Percentiles rank a stretch among this genome's conserved stretches.
These are phyloP conservation scores for Chrysotoxum bicinctum DNA, from an alignment of 2,888 invertebrate species.

Conservation along the genomic window DNA sequence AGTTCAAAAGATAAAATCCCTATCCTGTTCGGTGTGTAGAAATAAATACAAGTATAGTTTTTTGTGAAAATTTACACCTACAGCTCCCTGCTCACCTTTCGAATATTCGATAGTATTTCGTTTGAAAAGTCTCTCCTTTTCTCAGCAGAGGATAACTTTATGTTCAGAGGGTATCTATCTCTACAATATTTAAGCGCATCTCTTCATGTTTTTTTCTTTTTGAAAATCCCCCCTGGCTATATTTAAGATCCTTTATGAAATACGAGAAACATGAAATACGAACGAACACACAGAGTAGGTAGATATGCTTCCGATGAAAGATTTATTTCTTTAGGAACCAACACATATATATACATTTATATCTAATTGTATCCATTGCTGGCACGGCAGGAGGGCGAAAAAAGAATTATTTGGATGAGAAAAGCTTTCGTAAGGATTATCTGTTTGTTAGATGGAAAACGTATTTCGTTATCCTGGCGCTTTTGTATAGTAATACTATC, in stretches of 20 bases:
- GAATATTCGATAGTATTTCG: background rate
- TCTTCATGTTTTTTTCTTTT: background rate
- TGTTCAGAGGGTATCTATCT: background rate
- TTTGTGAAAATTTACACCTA: background rate
- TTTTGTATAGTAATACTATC: background rate
- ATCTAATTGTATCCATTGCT: background rate
- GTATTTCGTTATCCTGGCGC: background rate
- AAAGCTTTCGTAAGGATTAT: background rate
- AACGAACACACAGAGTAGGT: background rate
- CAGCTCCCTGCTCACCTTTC: background rate
- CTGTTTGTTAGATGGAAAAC: background rate
- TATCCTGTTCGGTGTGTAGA: background rate
- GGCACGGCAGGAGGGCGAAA: background rate
- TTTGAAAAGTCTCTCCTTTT: background rate
- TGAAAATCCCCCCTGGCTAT: background rate
- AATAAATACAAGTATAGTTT: background rate
- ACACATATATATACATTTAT: background rate
- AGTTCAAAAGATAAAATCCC: constrained; percentile 1
- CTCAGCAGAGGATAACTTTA: background rate
- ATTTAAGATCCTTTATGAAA: constrained; percentile 22
- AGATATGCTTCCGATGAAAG: background rate
- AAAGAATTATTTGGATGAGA: background rate
- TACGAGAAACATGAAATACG: constrained; percentile 13
- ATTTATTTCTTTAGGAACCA: background rate
- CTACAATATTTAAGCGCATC: background rate